Evolutionary conservation across 2,113 vertebrate species (phyloP).

Genomic region (Tyto alba): DNA sequence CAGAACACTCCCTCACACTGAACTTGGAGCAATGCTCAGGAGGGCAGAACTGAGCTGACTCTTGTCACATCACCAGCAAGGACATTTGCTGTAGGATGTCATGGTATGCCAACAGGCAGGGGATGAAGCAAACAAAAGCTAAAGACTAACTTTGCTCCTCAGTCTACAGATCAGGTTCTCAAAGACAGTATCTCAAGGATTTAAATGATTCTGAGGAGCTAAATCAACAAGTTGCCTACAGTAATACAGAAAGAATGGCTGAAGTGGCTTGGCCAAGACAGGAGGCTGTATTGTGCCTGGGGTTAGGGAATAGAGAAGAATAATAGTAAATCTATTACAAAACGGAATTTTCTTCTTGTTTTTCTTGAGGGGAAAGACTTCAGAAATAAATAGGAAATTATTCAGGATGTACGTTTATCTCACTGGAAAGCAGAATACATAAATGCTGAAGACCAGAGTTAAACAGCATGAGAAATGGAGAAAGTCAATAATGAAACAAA

Average conservation of each 20-base stretch:
- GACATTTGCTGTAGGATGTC: neutral
- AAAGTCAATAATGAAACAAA: neutral
- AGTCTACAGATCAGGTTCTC: neutral
- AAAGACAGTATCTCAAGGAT: neutral
- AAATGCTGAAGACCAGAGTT: neutral
- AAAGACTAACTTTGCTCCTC: neutral
- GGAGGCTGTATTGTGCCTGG: neutral
- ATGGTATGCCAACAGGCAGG: neutral
- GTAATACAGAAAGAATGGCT: neutral
- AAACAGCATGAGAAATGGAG: neutral
- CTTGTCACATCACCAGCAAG: neutral
- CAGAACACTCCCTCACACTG: neutral
- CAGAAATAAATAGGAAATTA: neutral
- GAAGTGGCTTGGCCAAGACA: neutral
- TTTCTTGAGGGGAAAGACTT: neutral
- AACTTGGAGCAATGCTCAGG: neutral
- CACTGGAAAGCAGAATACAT: neutral
- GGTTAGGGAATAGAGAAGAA: neutral
- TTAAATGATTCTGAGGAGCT: neutral
- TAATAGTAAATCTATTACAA: neutral
- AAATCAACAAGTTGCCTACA: neutral
- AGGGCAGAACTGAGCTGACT: neutral
- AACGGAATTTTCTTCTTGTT: neutral
- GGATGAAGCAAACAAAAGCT: neutral
- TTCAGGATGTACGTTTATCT: neutral